These are phyloP conservation scores for Macrotis lagotis DNA, from an alignment of 2,113 vertebrate species.

Conservation along the genomic window DNA sequence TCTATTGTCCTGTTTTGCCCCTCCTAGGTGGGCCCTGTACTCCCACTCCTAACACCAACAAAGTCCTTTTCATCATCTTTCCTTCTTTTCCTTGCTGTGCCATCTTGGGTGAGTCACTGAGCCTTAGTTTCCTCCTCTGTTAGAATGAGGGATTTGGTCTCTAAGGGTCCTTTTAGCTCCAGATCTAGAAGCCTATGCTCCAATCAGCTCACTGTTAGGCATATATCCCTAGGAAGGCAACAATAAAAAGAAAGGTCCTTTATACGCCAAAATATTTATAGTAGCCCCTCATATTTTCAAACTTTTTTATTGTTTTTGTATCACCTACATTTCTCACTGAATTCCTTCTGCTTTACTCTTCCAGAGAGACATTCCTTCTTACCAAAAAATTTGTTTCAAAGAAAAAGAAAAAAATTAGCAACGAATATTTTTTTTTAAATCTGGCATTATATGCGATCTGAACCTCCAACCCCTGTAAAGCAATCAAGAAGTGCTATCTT, in stretches of 20 bases:
- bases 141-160: not conserved
- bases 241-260: not conserved
- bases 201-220: not conserved
- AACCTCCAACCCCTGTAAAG: not conserved
- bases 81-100: not conserved
- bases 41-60: not conserved
- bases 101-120: not conserved
- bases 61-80: not conserved
- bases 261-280: not conserved
- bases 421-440: not conserved
- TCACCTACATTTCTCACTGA: not conserved
- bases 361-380: not conserved
- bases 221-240: not conserved
- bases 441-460: not conserved
- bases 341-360: not conserved
- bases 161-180: not conserved
- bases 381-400: not conserved
- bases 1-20: not conserved
- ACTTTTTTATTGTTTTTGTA: not conserved
- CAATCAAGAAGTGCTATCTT: not conserved
- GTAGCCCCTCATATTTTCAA: not conserved
- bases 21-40: not conserved
- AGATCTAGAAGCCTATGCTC: not conserved
- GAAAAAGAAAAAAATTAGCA: not conserved
- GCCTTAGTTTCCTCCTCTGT: not conserved